Base-by-base conservation (phyloP, 30 jellyfish, hydroid and myxozoan species). In the Aurelia aurita complex sp. Pacific region DNA sequence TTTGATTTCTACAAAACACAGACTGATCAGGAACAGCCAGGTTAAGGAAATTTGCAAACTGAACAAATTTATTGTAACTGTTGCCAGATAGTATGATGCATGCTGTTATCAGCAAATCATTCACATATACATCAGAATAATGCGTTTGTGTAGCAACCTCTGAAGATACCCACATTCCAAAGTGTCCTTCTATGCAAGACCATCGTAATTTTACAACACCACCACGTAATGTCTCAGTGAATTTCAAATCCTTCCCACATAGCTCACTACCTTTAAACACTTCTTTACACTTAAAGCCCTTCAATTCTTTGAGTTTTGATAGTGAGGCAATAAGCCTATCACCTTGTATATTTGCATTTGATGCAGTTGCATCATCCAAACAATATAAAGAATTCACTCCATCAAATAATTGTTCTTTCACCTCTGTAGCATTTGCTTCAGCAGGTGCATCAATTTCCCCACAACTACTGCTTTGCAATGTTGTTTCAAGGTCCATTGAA, bases 101-200 rank as follows among this genome's bases (percentile, higher is more conserved):
- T 5, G 70, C 18, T 5, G 57, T 17, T 8, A 79, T 23, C 68
- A 79, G 42, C 66, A 79, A 7, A 65, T 79, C 81, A 79, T 79
- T 79, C 19, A 79, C 35, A 50, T 60, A 79, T 4, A 19, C 54
- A 62, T 15, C 68, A 35, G 70, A 14, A 38, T 63, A 11, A 9
- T 64, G 67, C 4, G 33, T 2, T 15, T 11, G 19, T 34, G 81
- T 23, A 5, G 57, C 38, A 16, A 64, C 85, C 82, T 79, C 89
- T 11, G 89, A 79, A 10, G 85, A 79, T 19, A 15, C 38, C 89
- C 89, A 79, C 19, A 71, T 11, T 10, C 89, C 89, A 35, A 17
- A 11, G 53, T 79, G 89, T 29, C 67, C 67, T 17, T 40, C 36
- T 19, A 9, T 36, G 52, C 89, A 79, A 12, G 67, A 16, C 89